phyloP scores from a whole-genome alignment of 2,797 vertebrate species.

The Molothrus aeneus region DNA sequence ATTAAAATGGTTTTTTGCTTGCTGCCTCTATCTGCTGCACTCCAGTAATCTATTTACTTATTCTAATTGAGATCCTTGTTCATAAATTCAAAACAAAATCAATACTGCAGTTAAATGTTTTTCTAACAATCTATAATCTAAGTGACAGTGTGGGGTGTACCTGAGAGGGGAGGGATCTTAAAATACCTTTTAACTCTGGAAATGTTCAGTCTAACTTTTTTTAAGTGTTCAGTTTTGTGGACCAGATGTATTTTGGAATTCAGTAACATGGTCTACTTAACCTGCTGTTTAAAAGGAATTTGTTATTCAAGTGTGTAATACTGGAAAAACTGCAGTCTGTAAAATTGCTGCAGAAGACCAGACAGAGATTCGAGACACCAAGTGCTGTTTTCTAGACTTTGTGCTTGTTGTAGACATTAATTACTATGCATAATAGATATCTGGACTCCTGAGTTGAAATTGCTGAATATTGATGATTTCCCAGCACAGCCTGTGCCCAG shows the following conservation, averaged over 20 bases:
- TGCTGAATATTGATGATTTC: not conserved
- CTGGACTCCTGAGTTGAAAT: not conserved
- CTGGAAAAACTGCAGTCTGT: not conserved
- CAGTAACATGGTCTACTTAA: not conserved
- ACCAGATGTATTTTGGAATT: conserved; percentile 2
- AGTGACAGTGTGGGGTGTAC: not conserved
- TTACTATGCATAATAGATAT: not conserved
- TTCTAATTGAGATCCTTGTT: conserved; percentile 67
- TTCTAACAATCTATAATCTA: not conserved
- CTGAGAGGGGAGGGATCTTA: not conserved
- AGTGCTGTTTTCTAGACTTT: not conserved
- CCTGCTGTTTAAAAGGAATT: not conserved
- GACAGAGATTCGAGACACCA: not conserved
- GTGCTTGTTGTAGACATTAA: not conserved
- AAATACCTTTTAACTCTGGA: not conserved
- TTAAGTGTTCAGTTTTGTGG: not conserved
- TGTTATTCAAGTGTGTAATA: not conserved
- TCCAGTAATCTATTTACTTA: conserved; percentile 38
- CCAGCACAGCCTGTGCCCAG: not conserved
- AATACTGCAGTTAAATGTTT: conserved; percentile 23
- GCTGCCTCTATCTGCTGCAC: conserved; percentile 14
- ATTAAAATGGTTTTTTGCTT: conserved; percentile 1
- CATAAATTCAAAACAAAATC: conserved; percentile 48
- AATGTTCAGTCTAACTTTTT: not conserved
- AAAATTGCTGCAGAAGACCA: not conserved